Percentiles rank a stretch among this genome's conserved stretches.
Conservation (phyloP, 2,888 invertebrate genomes). For the Tortricodes alternella region DNA sequence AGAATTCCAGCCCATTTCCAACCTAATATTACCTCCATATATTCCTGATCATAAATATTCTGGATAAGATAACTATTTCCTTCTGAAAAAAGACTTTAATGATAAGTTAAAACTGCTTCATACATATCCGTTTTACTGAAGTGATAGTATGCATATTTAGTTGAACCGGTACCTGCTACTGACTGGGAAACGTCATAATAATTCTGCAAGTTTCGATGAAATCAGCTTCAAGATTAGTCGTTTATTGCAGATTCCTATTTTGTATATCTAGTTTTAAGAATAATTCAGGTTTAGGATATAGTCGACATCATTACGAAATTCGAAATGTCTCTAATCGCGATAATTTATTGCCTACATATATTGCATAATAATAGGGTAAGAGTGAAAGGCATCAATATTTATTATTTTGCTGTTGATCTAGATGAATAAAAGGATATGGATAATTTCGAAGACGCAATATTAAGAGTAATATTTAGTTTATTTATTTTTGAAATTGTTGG, state of each 20-base stretch:
- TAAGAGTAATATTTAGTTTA: constrained; percentile 38
- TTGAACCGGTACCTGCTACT: constrained; percentile 29
- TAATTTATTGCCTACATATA: constrained; percentile 57
- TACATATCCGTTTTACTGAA: constrained; percentile 50
- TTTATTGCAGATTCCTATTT: constrained; percentile 82
- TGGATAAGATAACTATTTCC: not conserved
- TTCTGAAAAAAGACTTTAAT: constrained; percentile 7
- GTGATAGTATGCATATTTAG: constrained; percentile 38
- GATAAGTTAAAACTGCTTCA: constrained; percentile 14
- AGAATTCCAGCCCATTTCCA: not conserved
- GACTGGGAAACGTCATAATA: not conserved
- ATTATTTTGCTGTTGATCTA: constrained; percentile 36
- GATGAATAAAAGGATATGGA: constrained; percentile 33
- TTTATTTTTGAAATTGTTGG: constrained; percentile 36
- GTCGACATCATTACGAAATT: constrained; percentile 49
- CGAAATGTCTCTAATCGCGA: constrained; percentile 51
- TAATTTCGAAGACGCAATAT: constrained; percentile 37
- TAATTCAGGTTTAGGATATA: constrained; percentile 54
- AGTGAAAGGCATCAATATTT: constrained; percentile 48
- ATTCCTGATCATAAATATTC: constrained; percentile 1
- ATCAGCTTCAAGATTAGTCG: constrained; percentile 41
- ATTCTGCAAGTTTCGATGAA: constrained; percentile 18
- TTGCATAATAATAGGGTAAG: constrained; percentile 53
- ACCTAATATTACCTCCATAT: constrained; percentile 2
- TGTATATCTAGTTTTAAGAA: constrained; percentile 71